Conservation (phyloP, 1,140 invertebrate species). For the Streblospio benedicti region DNA sequence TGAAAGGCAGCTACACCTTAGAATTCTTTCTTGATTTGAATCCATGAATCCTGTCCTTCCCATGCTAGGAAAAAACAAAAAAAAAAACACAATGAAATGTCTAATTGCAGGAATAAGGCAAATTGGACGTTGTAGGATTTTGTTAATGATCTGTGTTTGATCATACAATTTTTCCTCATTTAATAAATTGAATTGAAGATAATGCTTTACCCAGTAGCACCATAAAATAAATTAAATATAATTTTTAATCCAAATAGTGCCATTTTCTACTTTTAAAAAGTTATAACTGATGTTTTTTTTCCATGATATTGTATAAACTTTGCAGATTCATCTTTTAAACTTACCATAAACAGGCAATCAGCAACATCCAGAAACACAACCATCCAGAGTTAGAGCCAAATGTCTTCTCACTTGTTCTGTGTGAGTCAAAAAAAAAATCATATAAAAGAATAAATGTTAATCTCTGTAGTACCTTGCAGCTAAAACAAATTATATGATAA, state of each 20-base stretch:
- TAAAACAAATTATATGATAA: too few relatives aligned
- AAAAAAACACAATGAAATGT: not conserved
- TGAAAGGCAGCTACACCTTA: too few relatives aligned
- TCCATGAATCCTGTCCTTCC: slow-evolving; percentile 53
- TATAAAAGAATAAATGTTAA: too few relatives aligned
- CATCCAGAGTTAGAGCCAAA: slow-evolving; percentile 67
- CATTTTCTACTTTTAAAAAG: too few relatives aligned
- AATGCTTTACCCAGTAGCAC: too few relatives aligned
- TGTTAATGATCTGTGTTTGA: too few relatives aligned
- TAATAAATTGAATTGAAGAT: too few relatives aligned
- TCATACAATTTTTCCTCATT: too few relatives aligned
- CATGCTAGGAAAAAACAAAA: slow-evolving; percentile 44
- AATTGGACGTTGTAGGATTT: too few relatives aligned
- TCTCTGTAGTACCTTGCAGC: too few relatives aligned
- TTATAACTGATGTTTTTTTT: not conserved
- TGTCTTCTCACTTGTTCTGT: slow-evolving; percentile 71
- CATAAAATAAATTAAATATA: too few relatives aligned
- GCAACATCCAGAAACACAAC: slow-evolving; percentile 80
- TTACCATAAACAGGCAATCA: slow-evolving; percentile 67
- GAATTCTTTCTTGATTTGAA: slow-evolving; percentile 19
- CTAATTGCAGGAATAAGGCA: not conserved
- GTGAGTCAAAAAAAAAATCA: slow-evolving; percentile 9
- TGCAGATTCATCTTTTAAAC: slow-evolving; percentile 16
- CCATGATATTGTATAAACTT: not conserved
- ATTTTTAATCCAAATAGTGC: too few relatives aligned